Percentiles rank a stretch among this genome's conserved stretches.
phyloP scores from a whole-genome alignment of 1,140 invertebrate genomes.

The Eurytemora carolleeae region DNA sequence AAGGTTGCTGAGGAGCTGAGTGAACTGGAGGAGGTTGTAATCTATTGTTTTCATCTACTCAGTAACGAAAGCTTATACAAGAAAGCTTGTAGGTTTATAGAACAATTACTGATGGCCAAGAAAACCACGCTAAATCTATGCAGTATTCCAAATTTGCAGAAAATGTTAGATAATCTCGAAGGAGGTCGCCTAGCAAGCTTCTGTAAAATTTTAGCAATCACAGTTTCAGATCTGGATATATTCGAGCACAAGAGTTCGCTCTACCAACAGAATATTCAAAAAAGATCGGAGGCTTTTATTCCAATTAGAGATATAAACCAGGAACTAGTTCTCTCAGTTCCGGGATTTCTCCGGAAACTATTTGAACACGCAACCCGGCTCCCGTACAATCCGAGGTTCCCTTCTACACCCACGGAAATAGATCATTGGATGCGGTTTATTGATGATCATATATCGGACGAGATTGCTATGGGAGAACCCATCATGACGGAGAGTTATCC shows the following conservation, averaged over 20 bases:
- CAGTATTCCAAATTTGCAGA: neutral
- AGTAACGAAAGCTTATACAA: neutral
- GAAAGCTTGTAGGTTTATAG: neutral
- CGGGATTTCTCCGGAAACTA: neutral
- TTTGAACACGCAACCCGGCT: neutral
- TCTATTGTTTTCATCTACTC: neutral
- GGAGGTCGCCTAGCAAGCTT: constrained; percentile 15
- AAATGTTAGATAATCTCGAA: constrained; percentile 13
- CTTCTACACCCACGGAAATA: neutral
- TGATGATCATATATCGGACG: constrained; percentile 4
- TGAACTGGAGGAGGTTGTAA: neutral
- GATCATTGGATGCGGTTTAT: constrained; percentile 6
- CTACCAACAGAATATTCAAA: neutral
- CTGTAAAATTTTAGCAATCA: constrained; percentile 17
- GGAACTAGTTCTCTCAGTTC: constrained; percentile 1
- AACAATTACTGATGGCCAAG: neutral
- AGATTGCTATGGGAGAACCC: neutral
- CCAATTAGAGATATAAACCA: constrained; percentile 4
- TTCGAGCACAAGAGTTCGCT: constrained; percentile 16
- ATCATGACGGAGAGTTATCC: neutral
- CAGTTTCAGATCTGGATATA: constrained; percentile 18
- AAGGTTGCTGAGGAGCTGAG: neutral
- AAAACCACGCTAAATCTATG: neutral
- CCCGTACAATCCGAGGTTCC: neutral
- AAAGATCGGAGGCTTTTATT: neutral